Evolutionary conservation across 2,888 invertebrate species (phyloP).

Genomic region (Lottia gigantea): DNA sequence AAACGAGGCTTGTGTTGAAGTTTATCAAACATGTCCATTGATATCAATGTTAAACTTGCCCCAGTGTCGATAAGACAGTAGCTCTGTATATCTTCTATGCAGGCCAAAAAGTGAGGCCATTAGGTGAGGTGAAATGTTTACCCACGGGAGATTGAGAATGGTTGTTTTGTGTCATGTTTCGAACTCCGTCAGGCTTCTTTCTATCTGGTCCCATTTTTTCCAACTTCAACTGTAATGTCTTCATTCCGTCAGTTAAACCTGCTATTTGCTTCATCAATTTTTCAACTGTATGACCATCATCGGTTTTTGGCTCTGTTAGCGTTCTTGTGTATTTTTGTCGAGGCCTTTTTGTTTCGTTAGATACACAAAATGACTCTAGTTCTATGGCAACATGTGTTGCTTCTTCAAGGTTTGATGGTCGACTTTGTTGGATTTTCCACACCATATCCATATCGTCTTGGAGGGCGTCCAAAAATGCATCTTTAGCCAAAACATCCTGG

Average conservation of each 20-base stretch:
- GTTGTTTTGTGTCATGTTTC: background rate
- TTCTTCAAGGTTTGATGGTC: slow-evolving; percentile 13
- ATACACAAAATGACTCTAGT: background rate
- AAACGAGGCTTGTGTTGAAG: too few relatives aligned
- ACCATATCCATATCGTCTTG: slow-evolving; percentile 3
- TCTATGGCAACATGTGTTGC: slow-evolving; percentile 1
- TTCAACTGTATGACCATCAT: background rate
- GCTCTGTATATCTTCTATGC: too few relatives aligned
- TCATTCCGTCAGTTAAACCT: background rate
- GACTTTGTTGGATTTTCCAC: slow-evolving; percentile 1
- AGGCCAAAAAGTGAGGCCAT: too few relatives aligned
- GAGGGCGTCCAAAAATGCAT: background rate
- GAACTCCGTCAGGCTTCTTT: background rate
- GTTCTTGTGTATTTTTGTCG: background rate
- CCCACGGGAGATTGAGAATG: background rate
- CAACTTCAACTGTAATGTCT: too few relatives aligned
- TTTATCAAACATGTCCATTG: too few relatives aligned
- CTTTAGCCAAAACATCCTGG: slow-evolving; percentile 7
- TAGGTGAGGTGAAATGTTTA: background rate
- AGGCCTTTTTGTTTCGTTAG: slow-evolving; percentile 2
- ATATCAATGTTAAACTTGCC: too few relatives aligned
- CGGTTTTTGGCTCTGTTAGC: background rate
- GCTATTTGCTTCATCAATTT: background rate
- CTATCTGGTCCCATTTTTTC: background rate
- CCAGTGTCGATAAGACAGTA: too few relatives aligned